Percentiles rank a stretch among this genome's conserved stretches.
phyloP scores from a whole-genome alignment of 2,797 vertebrate species.

The Phylloscopus collybita region DNA sequence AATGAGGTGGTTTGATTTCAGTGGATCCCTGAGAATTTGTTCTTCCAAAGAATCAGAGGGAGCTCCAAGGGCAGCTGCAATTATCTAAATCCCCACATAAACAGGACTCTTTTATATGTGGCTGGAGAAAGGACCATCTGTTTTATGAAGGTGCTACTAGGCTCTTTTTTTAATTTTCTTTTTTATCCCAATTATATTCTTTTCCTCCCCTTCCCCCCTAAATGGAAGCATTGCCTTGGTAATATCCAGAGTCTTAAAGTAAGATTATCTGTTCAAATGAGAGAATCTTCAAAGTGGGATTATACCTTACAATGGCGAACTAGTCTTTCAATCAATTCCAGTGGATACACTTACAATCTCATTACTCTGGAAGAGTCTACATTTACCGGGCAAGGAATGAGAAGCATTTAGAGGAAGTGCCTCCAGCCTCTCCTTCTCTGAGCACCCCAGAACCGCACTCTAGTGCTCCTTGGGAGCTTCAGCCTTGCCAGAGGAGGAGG shows the following conservation, averaged over 20 bases:
- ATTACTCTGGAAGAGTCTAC: neutral
- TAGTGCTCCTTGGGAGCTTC: neutral
- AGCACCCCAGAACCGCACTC: neutral
- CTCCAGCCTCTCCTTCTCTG: neutral
- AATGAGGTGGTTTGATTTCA: neutral
- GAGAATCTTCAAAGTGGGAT: constrained; percentile 31
- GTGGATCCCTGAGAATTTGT: neutral
- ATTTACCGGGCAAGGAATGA: neutral
- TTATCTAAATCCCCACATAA: constrained; percentile 16
- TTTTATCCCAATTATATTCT: constrained; percentile 8
- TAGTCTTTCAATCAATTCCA: neutral
- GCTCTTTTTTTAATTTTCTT: neutral
- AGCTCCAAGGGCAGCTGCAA: neutral
- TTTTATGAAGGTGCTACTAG: neutral
- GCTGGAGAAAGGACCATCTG: constrained; percentile 44
- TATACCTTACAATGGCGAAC: neutral
- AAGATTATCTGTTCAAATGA: constrained; percentile 47
- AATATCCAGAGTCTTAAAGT: constrained; percentile 42
- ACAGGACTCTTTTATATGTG: neutral
- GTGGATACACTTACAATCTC: neutral
- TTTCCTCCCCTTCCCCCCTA: neutral
- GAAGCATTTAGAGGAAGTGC: neutral
- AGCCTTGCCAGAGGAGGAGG: neutral
- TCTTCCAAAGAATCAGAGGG: neutral
- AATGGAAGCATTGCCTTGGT: neutral